These are phyloP conservation scores for Parazoanthus darwini DNA, from an alignment of 92 coral and sea anemone species.

Conservation along the genomic window DNA sequence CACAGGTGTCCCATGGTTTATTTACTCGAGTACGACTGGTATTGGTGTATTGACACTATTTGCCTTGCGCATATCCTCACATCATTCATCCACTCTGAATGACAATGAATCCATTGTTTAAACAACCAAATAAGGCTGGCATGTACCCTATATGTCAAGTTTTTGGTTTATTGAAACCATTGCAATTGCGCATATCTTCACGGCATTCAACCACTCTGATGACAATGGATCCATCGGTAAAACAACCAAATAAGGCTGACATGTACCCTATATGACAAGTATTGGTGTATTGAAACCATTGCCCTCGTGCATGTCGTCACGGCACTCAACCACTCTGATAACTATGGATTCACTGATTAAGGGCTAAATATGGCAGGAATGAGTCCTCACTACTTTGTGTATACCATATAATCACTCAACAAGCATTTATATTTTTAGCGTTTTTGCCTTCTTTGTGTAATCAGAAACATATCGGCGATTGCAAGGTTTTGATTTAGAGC, in stretches of 20 bases:
- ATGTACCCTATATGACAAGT: neutral
- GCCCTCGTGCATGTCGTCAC: neutral
- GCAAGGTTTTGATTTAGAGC: slow-evolving; percentile 9
- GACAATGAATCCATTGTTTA: neutral
- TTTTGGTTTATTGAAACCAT: neutral
- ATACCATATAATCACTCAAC: neutral
- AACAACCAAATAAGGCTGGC: too few species aligned
- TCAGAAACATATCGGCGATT: neutral
- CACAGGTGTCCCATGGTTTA: neutral
- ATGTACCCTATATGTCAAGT: neutral
- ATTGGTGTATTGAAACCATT: neutral
- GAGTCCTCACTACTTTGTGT: neutral
- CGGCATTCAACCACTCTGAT: neutral
- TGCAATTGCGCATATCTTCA: neutral
- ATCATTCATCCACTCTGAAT: neutral
- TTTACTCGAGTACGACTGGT: too few species aligned
- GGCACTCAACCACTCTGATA: neutral
- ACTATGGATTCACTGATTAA: neutral
- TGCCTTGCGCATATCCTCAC: neutral
- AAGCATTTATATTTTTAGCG: neutral
- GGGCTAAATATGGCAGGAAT: neutral
- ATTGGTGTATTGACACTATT: neutral
- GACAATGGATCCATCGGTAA: neutral
- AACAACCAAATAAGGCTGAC: too few species aligned
- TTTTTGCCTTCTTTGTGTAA: neutral